Evolutionary conservation across 2,888 invertebrate species (phyloP).

Genomic region (Azorinus chamasolen): DNA sequence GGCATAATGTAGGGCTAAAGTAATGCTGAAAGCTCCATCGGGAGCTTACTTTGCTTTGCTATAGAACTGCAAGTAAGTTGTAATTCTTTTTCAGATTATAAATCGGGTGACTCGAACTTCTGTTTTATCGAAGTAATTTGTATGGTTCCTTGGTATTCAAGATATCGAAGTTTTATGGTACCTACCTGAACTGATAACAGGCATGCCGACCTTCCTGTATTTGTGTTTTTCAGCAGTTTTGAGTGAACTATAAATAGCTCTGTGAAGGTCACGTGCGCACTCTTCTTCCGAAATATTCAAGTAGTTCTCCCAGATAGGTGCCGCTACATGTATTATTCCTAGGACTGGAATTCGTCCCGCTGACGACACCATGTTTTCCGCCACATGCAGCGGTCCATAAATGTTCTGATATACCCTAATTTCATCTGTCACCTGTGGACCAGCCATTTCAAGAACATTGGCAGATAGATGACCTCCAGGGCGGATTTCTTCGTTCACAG

Average conservation of each 20-base stretch:
- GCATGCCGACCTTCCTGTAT: slow-evolving; percentile 57
- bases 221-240: slow-evolving; percentile 62
- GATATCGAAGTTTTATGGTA: no score
- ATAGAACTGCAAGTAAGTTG: no score
- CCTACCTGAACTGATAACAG: slow-evolving; percentile 53
- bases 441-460: slow-evolving; percentile 38
- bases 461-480: slow-evolving; percentile 42
- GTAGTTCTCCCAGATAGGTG: slow-evolving; percentile 54
- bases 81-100: no score
- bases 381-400: slow-evolving; percentile 36
- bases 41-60: no score
- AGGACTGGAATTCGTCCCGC: slow-evolving; percentile 51
- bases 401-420: slow-evolving; percentile 44
- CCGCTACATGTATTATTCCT: slow-evolving; percentile 57
- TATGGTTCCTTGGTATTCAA: no score
- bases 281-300: slow-evolving; percentile 39
- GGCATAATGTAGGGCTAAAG: no score
- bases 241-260: slow-evolving; percentile 47
- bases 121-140: no score
- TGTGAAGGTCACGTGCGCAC: slow-evolving; percentile 57
- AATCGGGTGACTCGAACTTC: no score
- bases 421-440: slow-evolving; percentile 49
- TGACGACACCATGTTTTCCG: slow-evolving; percentile 53
- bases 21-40: no score
- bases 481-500: slow-evolving; percentile 34